Evolutionary conservation across 2,797 vertebrate species (phyloP), one percentile per base, ranked within the genome.

Genomic region (Cuniculus paca): DNA sequence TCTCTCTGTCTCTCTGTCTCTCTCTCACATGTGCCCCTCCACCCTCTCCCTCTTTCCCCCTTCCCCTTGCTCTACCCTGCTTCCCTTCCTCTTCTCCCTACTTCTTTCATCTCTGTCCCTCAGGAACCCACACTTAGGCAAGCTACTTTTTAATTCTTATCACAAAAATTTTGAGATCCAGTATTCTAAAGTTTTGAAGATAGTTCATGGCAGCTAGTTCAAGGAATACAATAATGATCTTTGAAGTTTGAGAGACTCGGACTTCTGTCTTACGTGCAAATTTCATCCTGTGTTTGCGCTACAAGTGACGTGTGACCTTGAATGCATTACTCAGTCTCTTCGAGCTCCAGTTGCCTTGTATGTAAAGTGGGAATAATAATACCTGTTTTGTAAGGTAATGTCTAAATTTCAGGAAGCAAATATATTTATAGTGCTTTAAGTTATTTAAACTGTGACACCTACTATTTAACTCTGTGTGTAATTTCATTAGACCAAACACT

Each of bases 401-500:
- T 60, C 74, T 94, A 70, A 16, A 10, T 72, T 81, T 87, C 65
- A 93, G 54, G 14, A 45, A 54, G 19, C 28, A 92, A 45, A 86
- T 50, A 4, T 58, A 45, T n/a, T 12, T 60, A 31, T 19, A 58
- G 1, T 92, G 9, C 34, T 48, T 86, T 70, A 36, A 54, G 20
- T 78, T 89, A 24, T 78, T 87, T 93, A 89, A 83, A 91, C 72
- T 3, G 2, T 12, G 31, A 14, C 39, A 14, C 54, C 82, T 54
- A 70, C 70, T 88, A 63, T 82, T 89, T 80, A 77, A 54, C 36
- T 79, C 16, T 74, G 1, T 68, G 28, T 74, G 34, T 78, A 28
- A 28, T 81, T 48, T 85, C 31, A 45, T 90, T 85, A 88, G 39
- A 94, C 58, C 3, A 3, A 70, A 42, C 8, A 52, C 6, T 75